Evolutionary conservation across 2,113 vertebrate species (phyloP).

Genomic region (Theristicus caerulescens): DNA sequence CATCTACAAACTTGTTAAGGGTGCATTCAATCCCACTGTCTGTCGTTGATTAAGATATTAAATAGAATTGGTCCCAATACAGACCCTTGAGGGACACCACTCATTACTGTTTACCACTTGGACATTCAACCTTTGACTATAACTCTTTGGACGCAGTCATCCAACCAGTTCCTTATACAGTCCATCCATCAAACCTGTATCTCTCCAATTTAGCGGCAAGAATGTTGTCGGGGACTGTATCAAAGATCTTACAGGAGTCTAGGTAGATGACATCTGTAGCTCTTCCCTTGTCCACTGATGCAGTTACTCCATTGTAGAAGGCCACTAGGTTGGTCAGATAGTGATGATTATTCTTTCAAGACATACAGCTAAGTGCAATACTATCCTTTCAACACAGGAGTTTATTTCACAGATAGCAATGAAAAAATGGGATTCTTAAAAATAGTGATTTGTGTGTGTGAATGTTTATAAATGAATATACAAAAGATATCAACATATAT

Average conservation of each 20-base stretch:
- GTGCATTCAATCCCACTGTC: background rate
- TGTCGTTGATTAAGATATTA: background rate
- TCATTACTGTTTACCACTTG: background rate
- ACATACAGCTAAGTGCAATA: background rate
- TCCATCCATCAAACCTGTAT: background rate
- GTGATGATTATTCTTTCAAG: background rate
- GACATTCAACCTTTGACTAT: background rate
- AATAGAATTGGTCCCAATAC: background rate
- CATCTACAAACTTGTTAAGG: background rate
- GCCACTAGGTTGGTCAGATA: background rate
- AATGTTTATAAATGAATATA: background rate
- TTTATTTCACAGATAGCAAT: background rate
- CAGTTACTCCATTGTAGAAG: background rate
- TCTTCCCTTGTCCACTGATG: background rate
- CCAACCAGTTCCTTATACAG: background rate
- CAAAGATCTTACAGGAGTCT: background rate
- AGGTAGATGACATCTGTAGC: rapidly evolving
- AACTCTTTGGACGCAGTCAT: background rate
- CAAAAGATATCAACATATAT: background rate
- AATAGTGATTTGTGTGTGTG: background rate
- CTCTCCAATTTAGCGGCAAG: background rate
- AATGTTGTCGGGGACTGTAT: background rate
- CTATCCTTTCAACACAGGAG: background rate
- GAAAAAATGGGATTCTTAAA: background rate
- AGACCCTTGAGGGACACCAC: background rate